These are phyloP conservation scores for Drosophila fuyamai DNA, from an alignment of 1,140 invertebrate species.

Conservation along the genomic window DNA sequence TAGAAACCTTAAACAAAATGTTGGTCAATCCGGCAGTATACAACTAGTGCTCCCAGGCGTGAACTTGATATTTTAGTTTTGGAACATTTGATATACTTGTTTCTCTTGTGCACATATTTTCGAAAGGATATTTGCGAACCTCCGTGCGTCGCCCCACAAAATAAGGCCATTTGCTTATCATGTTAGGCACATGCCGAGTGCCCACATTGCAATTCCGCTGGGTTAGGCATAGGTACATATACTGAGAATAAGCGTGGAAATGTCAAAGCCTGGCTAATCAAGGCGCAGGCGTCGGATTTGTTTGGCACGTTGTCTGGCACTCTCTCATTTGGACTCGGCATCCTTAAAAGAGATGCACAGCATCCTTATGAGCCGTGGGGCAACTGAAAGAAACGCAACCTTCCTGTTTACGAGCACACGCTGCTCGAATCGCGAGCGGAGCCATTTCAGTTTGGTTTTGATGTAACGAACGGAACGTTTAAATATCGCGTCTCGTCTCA, in stretches of 20 bases:
- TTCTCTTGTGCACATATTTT: too few relatives aligned
- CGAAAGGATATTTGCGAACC: not conserved
- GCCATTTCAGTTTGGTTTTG: slow-evolving; percentile 39
- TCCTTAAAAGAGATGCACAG: slow-evolving; percentile 20
- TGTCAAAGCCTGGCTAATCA: slow-evolving; percentile 23
- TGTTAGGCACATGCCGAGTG: not conserved
- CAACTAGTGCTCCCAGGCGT: too few relatives aligned
- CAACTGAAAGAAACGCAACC: slow-evolving; percentile 7
- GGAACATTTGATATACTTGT: too few relatives aligned
- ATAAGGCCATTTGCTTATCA: not conserved
- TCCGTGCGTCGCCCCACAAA: slow-evolving; percentile 24
- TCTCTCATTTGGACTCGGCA: slow-evolving; percentile 17
- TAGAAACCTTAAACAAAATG: slow-evolving; percentile 2
- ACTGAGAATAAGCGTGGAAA: slow-evolving; percentile 36
- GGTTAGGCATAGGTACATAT: not conserved
- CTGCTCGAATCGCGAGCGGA: slow-evolving; percentile 18
- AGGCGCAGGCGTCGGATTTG: slow-evolving; percentile 53
- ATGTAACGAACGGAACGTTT: slow-evolving; percentile 26
- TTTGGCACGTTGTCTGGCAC: slow-evolving; percentile 14
- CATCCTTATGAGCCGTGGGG: slow-evolving; percentile 19
- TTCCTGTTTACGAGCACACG: slow-evolving; percentile 6
- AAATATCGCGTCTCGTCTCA: slow-evolving; percentile 23
- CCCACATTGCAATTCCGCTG: not conserved
- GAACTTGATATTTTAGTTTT: too few relatives aligned
- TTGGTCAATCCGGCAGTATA: too few relatives aligned